These are phyloP conservation scores for Leptopterna dolabrata DNA, from an alignment of 2,888 invertebrate species.

Conservation along the genomic window DNA sequence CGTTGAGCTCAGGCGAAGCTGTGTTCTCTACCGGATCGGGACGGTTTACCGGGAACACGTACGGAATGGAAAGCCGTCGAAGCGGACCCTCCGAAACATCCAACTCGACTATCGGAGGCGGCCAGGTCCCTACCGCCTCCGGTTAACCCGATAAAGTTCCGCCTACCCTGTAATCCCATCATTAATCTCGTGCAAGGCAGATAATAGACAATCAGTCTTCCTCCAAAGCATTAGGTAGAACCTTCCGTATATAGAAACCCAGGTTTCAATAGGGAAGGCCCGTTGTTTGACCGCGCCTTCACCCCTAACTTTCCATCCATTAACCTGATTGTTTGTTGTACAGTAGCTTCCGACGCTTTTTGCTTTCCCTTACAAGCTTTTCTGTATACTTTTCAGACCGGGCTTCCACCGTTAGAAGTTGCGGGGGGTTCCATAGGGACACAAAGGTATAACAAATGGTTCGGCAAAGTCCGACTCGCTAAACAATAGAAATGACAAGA, in stretches of 20 bases:
- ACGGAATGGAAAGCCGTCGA: neutral
- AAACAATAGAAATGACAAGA: no score
- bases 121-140: neutral
- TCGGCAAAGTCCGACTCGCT: neutral
- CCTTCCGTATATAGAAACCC: neutral
- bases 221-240: neutral
- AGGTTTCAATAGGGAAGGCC: neutral
- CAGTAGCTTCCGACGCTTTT: neutral
- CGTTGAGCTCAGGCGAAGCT: no score
- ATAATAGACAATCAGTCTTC: slow-evolving; percentile 27
- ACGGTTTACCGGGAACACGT: neutral
- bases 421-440: neutral
- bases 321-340: slow-evolving; percentile 5
- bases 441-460: neutral
- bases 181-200: slow-evolving; percentile 6
- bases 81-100: neutral
- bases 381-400: neutral
- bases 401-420: neutral
- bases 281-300: neutral
- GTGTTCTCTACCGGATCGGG: no score
- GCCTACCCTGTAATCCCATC: slow-evolving; percentile 11
- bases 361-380: neutral
- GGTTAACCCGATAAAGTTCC: slow-evolving; percentile 2
- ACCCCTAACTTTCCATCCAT: neutral
- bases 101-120: neutral